Evolutionary conservation across 92 coral and sea anemone genomes (phyloP), one percentile per base, ranked within the genome.

Genomic region (Parazoanthus swiftii): DNA sequence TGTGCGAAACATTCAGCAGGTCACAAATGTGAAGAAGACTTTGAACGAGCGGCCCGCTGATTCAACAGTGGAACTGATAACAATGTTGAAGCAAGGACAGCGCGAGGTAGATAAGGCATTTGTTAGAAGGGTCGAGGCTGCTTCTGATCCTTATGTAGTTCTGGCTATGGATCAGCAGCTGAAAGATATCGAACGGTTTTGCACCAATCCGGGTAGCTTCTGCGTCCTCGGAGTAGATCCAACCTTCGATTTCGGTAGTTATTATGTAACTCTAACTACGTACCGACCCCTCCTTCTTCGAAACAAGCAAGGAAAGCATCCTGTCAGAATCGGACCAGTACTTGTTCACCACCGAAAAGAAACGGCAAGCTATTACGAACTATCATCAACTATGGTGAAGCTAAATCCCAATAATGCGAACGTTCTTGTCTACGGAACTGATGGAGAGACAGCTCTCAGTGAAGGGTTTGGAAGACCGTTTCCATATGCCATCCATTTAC

Each of bases 101-200:
- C 88, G 80, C 63, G 81, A 84, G 76, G 50, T 76, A 18, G 84
- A 77, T 29, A 85, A 91, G 63, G 36, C 81, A 58, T 82, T 91
- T 25, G 89, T 91, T 71, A 68, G 93, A 91, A 91, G 89, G 72
- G 68, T 91, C 75, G 90, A 91, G 6, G 36, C 85, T 77, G 85
- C 68, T 39, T 91, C 93, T 20, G 93, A 91, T 85, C 90, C 93
- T 26, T 80, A 85, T 16, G 68, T 91, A 77, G 85, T 91, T 76
- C 79, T 91, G 51, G 93, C 93, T 3, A 74, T 91, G 37, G 86
- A 88, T n/a, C 93, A 91, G 88, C 93, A 89, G 67, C 74, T 91
- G 37, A 33, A 14, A 37, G 91, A 85, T 51, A 77, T 91, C 8
- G 93, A 85, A 43, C 86, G 93, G 50, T 91, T 91, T 79, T 89